Evolutionary conservation across 1,140 invertebrate genomes (phyloP).

Genomic region (Eupeodes corollae): DNA sequence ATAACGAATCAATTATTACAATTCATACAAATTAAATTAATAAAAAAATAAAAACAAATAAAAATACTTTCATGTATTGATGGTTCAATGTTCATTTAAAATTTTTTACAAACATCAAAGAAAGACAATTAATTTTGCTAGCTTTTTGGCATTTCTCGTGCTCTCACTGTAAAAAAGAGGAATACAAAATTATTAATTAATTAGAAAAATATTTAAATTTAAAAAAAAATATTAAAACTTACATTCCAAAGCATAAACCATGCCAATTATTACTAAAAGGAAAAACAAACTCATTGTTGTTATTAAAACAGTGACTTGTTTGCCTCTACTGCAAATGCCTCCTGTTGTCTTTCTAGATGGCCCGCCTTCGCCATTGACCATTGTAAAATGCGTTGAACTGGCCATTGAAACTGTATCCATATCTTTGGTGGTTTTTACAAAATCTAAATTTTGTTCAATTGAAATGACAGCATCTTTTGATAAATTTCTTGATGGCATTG

Average conservation of each 20-base stretch:
- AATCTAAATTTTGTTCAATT: slow-evolving; percentile 31
- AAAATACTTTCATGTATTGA: background rate
- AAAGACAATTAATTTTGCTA: slow-evolving; percentile 11
- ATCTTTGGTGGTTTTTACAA: slow-evolving; percentile 35
- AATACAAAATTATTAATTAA: slow-evolving; percentile 14
- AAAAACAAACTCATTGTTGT: slow-evolving; percentile 67
- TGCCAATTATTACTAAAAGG: slow-evolving; percentile 60
- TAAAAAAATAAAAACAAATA: background rate
- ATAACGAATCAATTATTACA: no score
- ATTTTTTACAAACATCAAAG: background rate
- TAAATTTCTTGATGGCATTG: slow-evolving; percentile 2
- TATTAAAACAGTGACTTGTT: slow-evolving; percentile 66
- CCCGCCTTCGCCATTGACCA: slow-evolving; percentile 64
- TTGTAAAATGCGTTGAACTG: slow-evolving; percentile 74
- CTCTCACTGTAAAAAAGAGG: slow-evolving; percentile 45
- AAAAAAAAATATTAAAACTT: slow-evolving; percentile 29
- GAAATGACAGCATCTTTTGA: slow-evolving; percentile 25
- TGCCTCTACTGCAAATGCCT: slow-evolving; percentile 51
- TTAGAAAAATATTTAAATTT: slow-evolving; percentile 4
- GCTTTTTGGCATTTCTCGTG: slow-evolving; percentile 39
- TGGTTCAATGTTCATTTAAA: background rate
- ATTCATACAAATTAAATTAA: no score
- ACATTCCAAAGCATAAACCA: slow-evolving; percentile 59
- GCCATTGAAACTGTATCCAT: slow-evolving; percentile 60
- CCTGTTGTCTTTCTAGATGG: slow-evolving; percentile 37